Evolutionary conservation across 2,888 invertebrate genomes (phyloP).

Genomic region (Luperina testacea): DNA sequence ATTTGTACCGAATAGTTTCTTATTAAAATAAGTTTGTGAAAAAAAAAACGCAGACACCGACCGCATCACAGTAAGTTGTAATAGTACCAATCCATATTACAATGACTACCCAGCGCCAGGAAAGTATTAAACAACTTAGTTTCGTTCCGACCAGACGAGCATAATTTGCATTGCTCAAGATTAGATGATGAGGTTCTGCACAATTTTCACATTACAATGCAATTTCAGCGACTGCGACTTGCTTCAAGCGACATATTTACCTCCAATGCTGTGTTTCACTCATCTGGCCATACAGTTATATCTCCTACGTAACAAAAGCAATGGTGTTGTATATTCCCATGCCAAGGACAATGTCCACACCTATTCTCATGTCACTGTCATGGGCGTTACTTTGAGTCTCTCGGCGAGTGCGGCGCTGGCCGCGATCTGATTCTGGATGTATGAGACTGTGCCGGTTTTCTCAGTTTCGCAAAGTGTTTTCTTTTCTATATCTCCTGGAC

Average conservation of each 20-base stretch:
- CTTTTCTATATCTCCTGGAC: constrained; percentile 95
- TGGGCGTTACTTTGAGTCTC: constrained; percentile 89
- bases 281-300: not conserved
- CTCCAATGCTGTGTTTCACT: not conserved
- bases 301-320: not conserved
- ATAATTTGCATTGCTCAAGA: not conserved
- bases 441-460: constrained; percentile 93
- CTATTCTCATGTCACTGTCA: constrained; percentile 67
- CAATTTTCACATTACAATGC: not conserved
- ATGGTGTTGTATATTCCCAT: not conserved
- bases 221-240: not conserved
- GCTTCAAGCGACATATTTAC: not conserved
- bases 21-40: not conserved
- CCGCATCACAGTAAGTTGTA: not conserved
- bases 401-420: constrained; percentile 91
- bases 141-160: not conserved
- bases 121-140: not conserved
- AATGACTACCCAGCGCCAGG: not conserved
- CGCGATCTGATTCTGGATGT: constrained; percentile 94
- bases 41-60: not conserved
- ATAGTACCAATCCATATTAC: not conserved
- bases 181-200: not conserved
- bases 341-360: not conserved
- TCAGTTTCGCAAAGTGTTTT: constrained; percentile 92
- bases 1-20: not conserved